These are phyloP conservation scores for Diachrysia chrysitis DNA, from an alignment of 2,888 invertebrate genomes.

Conservation along the genomic window DNA sequence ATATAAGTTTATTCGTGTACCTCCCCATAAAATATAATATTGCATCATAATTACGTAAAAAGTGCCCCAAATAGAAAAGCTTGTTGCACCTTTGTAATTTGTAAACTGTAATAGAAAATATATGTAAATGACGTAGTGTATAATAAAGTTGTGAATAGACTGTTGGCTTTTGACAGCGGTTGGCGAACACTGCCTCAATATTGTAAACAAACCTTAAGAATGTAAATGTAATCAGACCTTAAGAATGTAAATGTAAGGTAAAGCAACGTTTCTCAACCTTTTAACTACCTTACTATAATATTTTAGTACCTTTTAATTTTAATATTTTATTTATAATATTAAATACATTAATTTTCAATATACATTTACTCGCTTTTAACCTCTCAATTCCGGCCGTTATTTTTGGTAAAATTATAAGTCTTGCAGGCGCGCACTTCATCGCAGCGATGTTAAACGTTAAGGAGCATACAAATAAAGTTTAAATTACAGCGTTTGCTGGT, in stretches of 20 bases:
- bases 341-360: no score
- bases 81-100: background rate
- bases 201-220: constrained; percentile 28
- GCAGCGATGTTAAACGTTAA: no score
- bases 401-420: no score
- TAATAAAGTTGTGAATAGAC: background rate
- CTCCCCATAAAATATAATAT: background rate
- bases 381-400: no score
- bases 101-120: background rate
- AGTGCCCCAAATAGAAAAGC: background rate
- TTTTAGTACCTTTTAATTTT: no score
- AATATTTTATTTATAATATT: no score
- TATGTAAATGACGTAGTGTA: background rate
- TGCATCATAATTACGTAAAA: background rate
- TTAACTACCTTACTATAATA: background rate
- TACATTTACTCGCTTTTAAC: no score
- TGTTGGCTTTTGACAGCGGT: background rate
- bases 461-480: no score
- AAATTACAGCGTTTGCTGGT: no score
- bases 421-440: no score
- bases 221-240: no score
- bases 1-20: background rate
- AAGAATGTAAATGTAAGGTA: constrained; percentile 1
- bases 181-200: constrained; percentile 29
- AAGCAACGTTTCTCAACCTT: background rate